These are phyloP conservation scores for Clepsis dumicolana DNA, from an alignment of 2,888 invertebrate genomes.

Conservation along the genomic window DNA sequence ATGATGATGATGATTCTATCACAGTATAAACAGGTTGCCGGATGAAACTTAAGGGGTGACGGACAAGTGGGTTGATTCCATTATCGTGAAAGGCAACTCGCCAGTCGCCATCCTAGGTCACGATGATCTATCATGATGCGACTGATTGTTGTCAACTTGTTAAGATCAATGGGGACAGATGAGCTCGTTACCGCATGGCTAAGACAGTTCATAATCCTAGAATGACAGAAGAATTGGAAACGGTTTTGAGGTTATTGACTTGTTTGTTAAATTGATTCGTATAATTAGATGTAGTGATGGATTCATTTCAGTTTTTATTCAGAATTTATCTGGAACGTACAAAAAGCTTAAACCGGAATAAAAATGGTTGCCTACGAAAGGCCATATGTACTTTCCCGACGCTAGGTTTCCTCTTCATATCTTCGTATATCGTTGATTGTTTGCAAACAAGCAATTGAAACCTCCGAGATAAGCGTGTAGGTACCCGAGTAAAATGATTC, in stretches of 20 bases:
- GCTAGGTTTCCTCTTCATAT: not conserved
- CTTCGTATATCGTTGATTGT: not conserved
- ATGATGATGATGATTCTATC: no score
- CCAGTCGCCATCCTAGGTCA: constrained; percentile 29
- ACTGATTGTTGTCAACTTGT: constrained; percentile 33
- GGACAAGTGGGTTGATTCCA: constrained; percentile 37
- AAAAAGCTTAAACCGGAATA: not conserved
- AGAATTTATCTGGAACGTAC: not conserved
- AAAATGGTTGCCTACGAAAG: not conserved
- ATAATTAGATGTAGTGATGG: not conserved
- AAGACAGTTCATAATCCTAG: constrained; percentile 5
- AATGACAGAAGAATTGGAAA: not conserved
- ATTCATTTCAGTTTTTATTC: not conserved
- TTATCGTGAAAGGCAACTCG: constrained; percentile 3
- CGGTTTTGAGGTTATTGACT: not conserved
- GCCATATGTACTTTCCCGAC: not conserved
- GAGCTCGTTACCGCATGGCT: constrained; percentile 4
- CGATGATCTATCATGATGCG: constrained; percentile 27
- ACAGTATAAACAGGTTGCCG: constrained; percentile 26
- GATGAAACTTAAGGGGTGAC: constrained; percentile 26
- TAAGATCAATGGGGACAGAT: constrained; percentile 23
- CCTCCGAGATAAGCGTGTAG: not conserved
- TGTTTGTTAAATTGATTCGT: not conserved
- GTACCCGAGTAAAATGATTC: constrained; percentile 23
- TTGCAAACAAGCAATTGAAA: not conserved